Base-by-base conservation (phyloP, 2,888 invertebrate genomes). In the Agonopterix arenella region DNA sequence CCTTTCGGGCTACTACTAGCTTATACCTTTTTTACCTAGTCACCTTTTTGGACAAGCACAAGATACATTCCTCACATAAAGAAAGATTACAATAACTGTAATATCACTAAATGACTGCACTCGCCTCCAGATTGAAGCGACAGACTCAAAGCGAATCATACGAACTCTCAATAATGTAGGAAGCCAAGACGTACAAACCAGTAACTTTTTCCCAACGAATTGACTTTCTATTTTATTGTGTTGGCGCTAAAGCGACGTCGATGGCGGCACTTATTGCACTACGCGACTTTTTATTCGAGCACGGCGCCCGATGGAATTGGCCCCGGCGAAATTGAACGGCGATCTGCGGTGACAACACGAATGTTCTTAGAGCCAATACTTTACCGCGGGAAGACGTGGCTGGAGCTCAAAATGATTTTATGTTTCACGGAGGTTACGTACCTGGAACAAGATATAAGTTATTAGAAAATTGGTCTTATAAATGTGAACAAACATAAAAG, bases 171-270 rank as follows among this genome's bases (percentile, higher is more conserved):
- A 28, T 28, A 28, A 28, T 28, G 28, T 28, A 28, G 28, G 28
- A 28, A 28, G 28, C 28, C 28, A 28, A 28, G 28, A n/a, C 40
- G 40, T 38, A 42, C 42, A 43, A 43, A 3, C 47, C 51, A 52
- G 43, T 49, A 52, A 57, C 51, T 60, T 73, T 72, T 76, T 71
- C 72, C 68, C 58, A 69, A 67, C 68, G 73, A 76, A 75, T 73
- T 66, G 72, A 80, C 82, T 82, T 84, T 84, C 84, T 84, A 84
- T 85, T 85, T 86, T 84, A 85, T 85, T 84, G 82, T 84, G 75
- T 78, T 71, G 79, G 73, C 72, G 68, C 74, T 84, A 86, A 85
- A 81, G 75, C 81, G 85, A 80, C 84, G 76, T 79, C 83, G 83
- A 84, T 80, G 81, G 79, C 73, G 71, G 75, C 83, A 80, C 81